Evolutionary conservation across 2,113 vertebrate species (phyloP).

Genomic region (Danio rerio): DNA sequence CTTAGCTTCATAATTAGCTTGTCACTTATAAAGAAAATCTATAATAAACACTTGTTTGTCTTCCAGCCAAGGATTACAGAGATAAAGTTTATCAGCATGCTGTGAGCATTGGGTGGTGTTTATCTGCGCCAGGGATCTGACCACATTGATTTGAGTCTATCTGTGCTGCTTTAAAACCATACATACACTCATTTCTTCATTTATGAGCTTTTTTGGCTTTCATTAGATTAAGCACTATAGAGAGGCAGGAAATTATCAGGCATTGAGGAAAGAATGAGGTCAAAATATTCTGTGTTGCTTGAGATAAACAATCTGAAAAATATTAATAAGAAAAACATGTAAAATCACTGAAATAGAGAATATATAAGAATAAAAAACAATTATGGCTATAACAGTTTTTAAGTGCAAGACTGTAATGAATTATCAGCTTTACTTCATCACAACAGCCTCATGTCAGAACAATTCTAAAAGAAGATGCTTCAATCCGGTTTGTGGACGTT

Average conservation of each 20-base stretch:
- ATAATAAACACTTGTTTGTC: slow-evolving; percentile 56
- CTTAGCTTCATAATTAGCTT: slow-evolving; percentile 69
- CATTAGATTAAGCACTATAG: background rate
- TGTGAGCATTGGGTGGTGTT: background rate
- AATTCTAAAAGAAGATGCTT: too few species aligned
- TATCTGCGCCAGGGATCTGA: background rate
- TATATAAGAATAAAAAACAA: too few species aligned
- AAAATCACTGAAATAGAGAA: too few species aligned
- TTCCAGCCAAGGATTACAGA: slow-evolving; percentile 53
- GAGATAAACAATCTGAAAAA: too few species aligned
- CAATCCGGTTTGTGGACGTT: too few species aligned
- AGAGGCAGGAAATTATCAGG: background rate
- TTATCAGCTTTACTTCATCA: too few species aligned
- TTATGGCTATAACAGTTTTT: too few species aligned
- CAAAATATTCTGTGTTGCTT: background rate
- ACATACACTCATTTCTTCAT: slow-evolving; percentile 5
- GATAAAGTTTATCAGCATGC: slow-evolving; percentile 49
- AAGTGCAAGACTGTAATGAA: too few species aligned
- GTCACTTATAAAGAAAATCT: slow-evolving; percentile 63
- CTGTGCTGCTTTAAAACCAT: slow-evolving; percentile 1
- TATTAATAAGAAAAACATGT: too few species aligned
- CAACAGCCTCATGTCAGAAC: too few species aligned
- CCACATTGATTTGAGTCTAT: slow-evolving; percentile 22
- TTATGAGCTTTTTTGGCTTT: background rate
- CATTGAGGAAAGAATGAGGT: background rate